Conservation (phyloP, 2,888 invertebrate species). For the Sicus ferrugineus region DNA sequence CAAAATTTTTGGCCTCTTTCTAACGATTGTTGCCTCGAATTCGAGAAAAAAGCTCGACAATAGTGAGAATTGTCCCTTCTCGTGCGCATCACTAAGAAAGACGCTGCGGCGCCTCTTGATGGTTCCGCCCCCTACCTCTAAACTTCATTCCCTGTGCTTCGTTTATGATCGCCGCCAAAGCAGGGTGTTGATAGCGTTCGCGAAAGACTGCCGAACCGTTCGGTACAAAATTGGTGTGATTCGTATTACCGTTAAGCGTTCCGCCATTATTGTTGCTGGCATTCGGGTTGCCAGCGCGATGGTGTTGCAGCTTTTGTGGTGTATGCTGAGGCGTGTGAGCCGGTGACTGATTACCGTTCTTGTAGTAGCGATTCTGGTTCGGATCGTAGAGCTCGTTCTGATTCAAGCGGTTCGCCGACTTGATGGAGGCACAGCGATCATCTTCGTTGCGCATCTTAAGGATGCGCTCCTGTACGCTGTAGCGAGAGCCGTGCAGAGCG, state of each 20-base stretch:
- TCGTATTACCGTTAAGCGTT: constrained; percentile 41
- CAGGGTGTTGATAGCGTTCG: constrained; percentile 63
- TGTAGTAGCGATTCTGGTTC: constrained; percentile 63
- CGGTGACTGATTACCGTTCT: constrained; percentile 51
- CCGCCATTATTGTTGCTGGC: constrained; percentile 44
- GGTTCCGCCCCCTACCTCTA: constrained; percentile 53
- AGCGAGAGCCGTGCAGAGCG: constrained; percentile 56
- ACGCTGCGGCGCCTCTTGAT: neutral
- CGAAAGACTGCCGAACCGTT: constrained; percentile 60
- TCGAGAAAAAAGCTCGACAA: neutral
- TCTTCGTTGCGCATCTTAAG: constrained; percentile 63
- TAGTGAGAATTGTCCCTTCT: too few relatives aligned
- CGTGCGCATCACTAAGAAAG: neutral
- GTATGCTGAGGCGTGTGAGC: constrained; percentile 56
- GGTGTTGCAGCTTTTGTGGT: constrained; percentile 45
- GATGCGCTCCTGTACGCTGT: constrained; percentile 62
- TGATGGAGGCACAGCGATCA: constrained; percentile 59
- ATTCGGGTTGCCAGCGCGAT: neutral
- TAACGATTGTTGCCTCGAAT: too few relatives aligned
- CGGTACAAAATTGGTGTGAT: constrained; percentile 36
- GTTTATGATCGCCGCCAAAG: constrained; percentile 63
- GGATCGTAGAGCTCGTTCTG: constrained; percentile 60
- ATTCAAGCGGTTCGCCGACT: constrained; percentile 57
- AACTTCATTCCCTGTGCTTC: constrained; percentile 63
- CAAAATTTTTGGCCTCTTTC: too few relatives aligned